Evolutionary conservation across 2,113 vertebrate species (phyloP).

Genomic region (Catharus fuscescens): DNA sequence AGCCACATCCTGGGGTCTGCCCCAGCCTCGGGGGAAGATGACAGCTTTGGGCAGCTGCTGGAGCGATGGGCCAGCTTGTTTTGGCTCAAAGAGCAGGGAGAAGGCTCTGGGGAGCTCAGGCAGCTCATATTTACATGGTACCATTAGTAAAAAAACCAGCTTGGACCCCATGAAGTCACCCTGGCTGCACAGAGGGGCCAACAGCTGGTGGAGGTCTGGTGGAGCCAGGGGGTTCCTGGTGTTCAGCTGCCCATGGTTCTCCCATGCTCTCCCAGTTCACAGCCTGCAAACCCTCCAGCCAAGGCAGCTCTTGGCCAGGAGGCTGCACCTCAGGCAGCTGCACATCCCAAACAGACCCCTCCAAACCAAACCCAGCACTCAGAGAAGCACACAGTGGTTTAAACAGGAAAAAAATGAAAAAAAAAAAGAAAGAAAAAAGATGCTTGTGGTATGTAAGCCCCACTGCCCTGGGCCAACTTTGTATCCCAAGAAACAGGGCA

Average conservation of each 20-base stretch:
- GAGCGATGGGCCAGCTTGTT: not conserved
- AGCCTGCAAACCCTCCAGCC: not conserved
- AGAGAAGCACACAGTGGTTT: not conserved
- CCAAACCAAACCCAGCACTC: not conserved
- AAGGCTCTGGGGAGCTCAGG: not conserved
- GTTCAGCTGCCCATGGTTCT: not conserved
- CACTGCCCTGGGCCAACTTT: not conserved
- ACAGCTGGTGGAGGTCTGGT: not conserved
- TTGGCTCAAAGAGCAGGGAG: not conserved
- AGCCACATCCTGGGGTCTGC: not conserved
- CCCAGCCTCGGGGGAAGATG: not conserved
- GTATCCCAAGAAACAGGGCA: not conserved
- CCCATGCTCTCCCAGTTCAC: fast-evolving
- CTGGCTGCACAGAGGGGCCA: fast-evolving
- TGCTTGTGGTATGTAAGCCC: not conserved
- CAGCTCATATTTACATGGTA: not conserved
- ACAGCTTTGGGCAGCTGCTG: not conserved
- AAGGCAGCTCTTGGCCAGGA: not conserved
- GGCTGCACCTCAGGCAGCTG: not conserved
- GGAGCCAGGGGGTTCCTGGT: not conserved
- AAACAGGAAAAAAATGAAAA: not conserved
- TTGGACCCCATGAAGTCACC: not conserved
- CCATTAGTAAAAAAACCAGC: not conserved
- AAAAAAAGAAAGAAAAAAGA: not conserved
- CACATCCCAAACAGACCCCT: not conserved